Base-by-base conservation (phyloP, 2,888 invertebrate genomes). In the Strigamia maritima region DNA sequence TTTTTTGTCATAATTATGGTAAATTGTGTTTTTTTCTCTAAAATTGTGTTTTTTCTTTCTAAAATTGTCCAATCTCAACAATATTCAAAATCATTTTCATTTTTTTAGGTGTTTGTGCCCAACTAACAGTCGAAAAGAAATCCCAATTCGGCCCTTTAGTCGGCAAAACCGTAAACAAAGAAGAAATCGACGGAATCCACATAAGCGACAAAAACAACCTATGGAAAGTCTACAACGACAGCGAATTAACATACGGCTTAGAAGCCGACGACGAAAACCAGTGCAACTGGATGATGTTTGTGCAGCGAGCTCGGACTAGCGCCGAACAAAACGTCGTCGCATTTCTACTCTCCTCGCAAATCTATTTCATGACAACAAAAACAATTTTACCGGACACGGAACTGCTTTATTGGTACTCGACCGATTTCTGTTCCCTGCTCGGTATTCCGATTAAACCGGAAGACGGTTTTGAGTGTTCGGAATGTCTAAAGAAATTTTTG, bases 271-370 rank as follows among this genome's bases (percentile, higher is more conserved):
- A 76, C 35, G 76, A 76, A 76, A 40, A 40, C n/a, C 19, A 35
- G 7, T 76, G 76, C 40, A 76, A 76, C 76, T 76, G 76, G 76
- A 76, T 76, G 76, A 76, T 76, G 76, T 76, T 76, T 76, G 76
- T 76, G 12, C 76, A 76, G 38, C 7, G 76, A 19, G 76, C 76
- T 19, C 16, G 76, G 14, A 76, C 38, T 26, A 12, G 76, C 40
- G 8, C 35, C 10, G 76, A 76, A 40, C 76, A 76, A 26, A 76
- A 76, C 22, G 8, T 76, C 10, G 76, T 76, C 7, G 76, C 76
- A 16, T 76, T 38, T 40, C 26, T 76, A 6, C 19, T 40, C 10
- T 16, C 26, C 12, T 35, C 76, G 12, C 35, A 40, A 19, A 40
- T 76, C n/a, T 76, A 22, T 19, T 76, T 76, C 22, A 76, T 76